Percentiles rank a stretch among this genome's conserved stretches.
These are phyloP conservation scores for Stegodyphus mimosarum DNA, from an alignment of 1,140 invertebrate species.

Conservation along the genomic window DNA sequence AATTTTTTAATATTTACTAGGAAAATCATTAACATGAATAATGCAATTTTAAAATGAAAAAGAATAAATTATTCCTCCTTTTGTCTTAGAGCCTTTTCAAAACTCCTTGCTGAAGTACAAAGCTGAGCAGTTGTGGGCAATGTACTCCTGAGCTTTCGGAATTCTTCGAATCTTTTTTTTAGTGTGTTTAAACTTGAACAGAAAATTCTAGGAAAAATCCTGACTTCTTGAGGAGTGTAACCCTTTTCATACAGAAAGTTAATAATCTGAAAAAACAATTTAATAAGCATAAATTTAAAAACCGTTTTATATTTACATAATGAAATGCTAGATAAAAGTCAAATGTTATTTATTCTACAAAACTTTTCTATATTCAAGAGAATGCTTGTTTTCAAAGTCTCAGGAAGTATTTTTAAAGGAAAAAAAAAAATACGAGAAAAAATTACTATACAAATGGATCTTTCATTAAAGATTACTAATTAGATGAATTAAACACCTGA, in stretches of 20 bases:
- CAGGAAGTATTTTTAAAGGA: no score
- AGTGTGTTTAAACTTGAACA: slow-evolving; percentile 42
- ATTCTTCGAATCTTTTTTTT: slow-evolving; percentile 20
- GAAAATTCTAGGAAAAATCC: slow-evolving; percentile 44
- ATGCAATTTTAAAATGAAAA: no score
- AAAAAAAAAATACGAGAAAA: no score
- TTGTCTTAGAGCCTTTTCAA: neutral
- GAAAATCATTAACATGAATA: no score
- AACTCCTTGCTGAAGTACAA: slow-evolving; percentile 6
- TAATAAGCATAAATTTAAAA: neutral
- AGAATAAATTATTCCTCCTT: neutral
- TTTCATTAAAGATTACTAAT: no score
- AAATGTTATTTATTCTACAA: no score
- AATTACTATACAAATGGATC: no score
- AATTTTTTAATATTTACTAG: no score
- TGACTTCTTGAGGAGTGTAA: slow-evolving; percentile 48
- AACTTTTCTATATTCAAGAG: no score
- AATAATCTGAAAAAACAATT: slow-evolving; percentile 16
- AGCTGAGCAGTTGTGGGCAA: slow-evolving; percentile 42
- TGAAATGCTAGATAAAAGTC: no score
- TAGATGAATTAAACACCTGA: no score
- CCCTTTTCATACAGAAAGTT: slow-evolving; percentile 54
- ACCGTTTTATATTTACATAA: neutral
- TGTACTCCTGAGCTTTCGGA: neutral
- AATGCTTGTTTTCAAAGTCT: no score